Evolutionary conservation across 2,888 invertebrate species (phyloP), one percentile per base, ranked within the genome.

Genomic region (Acutogordius australiensis): DNA sequence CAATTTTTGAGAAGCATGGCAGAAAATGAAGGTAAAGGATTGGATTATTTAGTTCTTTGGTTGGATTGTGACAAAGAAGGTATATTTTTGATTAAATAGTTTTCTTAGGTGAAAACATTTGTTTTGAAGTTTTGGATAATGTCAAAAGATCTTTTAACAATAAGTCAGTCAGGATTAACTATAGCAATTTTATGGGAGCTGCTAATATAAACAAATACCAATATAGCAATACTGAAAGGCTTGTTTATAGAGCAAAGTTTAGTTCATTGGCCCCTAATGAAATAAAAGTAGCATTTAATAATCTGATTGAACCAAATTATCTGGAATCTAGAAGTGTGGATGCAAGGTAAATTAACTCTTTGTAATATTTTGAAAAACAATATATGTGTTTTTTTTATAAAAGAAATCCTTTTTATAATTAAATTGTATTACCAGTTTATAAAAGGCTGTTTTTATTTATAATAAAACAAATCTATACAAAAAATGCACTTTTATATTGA

Each of bases 41-140:
- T 81, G 66, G 87, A 90, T 67, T 83, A 79, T 71, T 75, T 99
- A 23, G 81, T 99, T 18, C 74, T 99, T 45, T 99, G 97, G 97
- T 76, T 99, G 28, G 97, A 99, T 81, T 99, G 97, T 74, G 97
- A 99, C 73, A 94, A 97, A 71, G 97, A 99, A 74, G 97, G n/a
- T n/a, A n/a, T n/a, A n/a, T n/a, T n/a, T n/a, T n/a, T n/a, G n/a
- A n/a, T n/a, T n/a, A n/a, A n/a, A n/a, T n/a, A n/a, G n/a, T n/a
- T n/a, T n/a, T n/a, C n/a, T n/a, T n/a, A n/a, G n/a, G 45, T 59
- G 97, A 99, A 75, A 99, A 99, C 72, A 99, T 99, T 67, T 99
- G 97, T 71, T 97, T 85, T 74, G 94, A 94, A 78, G 79, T 80
- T 2, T 65, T 72, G 29, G 71, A 72, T 63, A 66, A 66, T 64